A percentile compares a stretch with the other conserved stretches of the same genome.
Evolutionary conservation across 2,797 vertebrate species (phyloP).

Genomic region (Merluccius polli): DNA sequence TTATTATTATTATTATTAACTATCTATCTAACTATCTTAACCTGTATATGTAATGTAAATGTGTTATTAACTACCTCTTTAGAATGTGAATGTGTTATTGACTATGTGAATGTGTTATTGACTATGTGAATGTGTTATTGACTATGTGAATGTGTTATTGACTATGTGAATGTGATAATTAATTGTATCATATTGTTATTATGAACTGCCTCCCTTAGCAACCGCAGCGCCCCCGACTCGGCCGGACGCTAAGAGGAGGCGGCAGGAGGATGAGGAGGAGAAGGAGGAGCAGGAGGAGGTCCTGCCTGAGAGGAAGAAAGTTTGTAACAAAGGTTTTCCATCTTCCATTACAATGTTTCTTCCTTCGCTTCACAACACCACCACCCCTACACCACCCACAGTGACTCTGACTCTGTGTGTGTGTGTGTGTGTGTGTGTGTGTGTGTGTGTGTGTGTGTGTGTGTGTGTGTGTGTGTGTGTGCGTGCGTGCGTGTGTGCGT

Average conservation of each 20-base stretch:
- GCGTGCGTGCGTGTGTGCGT: constrained; percentile 8
- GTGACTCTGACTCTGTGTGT: constrained; percentile 6
- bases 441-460: not conserved
- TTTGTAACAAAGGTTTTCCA: constrained; percentile 99
- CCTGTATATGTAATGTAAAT: too few species aligned
- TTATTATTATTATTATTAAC: too few species aligned
- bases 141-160: too few species aligned
- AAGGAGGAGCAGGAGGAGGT: constrained; percentile 72
- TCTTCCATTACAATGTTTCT: constrained; percentile 78
- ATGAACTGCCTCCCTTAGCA: not conserved
- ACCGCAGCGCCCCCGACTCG: not conserved
- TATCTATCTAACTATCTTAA: too few species aligned
- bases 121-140: too few species aligned
- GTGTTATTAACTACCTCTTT: too few species aligned
- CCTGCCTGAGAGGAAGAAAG: constrained; percentile 89
- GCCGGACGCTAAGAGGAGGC: constrained; percentile 74
- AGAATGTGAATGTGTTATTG: too few species aligned
- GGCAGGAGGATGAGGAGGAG: constrained; percentile 52
- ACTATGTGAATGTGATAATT: too few species aligned
- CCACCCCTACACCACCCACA: not conserved
- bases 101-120: too few species aligned
- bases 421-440: not conserved
- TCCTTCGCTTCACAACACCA: constrained; percentile 33
- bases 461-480: too few species aligned
- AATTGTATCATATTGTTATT: too few species aligned